These are phyloP conservation scores for Temnothorax longispinosus DNA, from an alignment of 1,140 invertebrate species.

Conservation along the genomic window DNA sequence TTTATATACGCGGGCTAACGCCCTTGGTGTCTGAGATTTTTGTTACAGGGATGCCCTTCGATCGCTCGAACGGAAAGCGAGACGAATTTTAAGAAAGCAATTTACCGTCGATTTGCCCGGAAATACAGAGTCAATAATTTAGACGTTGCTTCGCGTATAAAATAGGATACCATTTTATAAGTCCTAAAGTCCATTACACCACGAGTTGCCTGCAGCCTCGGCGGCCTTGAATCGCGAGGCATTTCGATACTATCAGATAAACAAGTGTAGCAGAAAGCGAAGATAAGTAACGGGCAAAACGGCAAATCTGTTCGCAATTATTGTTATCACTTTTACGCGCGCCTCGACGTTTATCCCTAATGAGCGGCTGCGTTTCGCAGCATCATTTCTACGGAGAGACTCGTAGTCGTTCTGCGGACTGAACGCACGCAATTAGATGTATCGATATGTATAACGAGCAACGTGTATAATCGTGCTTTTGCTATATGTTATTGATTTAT, in stretches of 20 bases:
- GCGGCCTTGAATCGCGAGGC: slow-evolving; percentile 29
- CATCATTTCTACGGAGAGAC: slow-evolving; percentile 9
- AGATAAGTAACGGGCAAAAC: slow-evolving; percentile 43
- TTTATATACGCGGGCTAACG: slow-evolving; percentile 73
- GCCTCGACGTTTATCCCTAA: slow-evolving; percentile 33
- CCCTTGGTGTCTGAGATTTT: slow-evolving; percentile 56
- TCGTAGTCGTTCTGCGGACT: slow-evolving; percentile 10
- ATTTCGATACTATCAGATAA: slow-evolving; percentile 28
- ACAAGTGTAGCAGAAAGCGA: slow-evolving; percentile 11
- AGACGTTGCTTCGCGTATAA: background rate
- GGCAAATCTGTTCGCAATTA: slow-evolving; percentile 43
- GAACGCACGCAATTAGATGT: slow-evolving; percentile 26
- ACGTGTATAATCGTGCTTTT: background rate
- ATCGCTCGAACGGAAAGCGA: slow-evolving; percentile 47
- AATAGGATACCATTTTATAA: slow-evolving; percentile 8
- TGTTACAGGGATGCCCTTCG: slow-evolving; percentile 16
- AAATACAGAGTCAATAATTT: slow-evolving; percentile 30
- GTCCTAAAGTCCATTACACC: background rate
- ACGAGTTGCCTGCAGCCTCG: background rate
- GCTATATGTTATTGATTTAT: slow-evolving; percentile 21
- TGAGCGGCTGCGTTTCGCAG: slow-evolving; percentile 40
- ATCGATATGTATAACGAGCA: slow-evolving; percentile 27
- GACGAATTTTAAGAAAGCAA: background rate
- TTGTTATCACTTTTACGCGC: slow-evolving; percentile 49
- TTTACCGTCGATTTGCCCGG: slow-evolving; percentile 39